These are phyloP conservation scores for Planococcus citri DNA, from an alignment of 1,140 invertebrate genomes.

Conservation along the genomic window DNA sequence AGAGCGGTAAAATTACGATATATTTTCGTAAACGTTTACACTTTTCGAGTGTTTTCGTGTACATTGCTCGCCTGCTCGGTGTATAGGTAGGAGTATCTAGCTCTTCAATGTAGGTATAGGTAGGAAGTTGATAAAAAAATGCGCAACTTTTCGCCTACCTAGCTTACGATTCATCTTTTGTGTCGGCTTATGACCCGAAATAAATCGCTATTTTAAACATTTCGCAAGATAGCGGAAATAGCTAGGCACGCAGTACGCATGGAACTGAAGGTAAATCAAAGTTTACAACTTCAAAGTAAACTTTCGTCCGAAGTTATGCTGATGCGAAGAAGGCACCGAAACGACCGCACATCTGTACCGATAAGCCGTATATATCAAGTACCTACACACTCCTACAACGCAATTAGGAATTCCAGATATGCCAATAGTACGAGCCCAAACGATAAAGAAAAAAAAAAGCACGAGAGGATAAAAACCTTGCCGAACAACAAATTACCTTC, in stretches of 20 bases:
- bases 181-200: background rate
- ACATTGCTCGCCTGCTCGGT: too few relatives aligned
- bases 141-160: background rate
- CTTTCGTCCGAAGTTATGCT: conserved; percentile 2
- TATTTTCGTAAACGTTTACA: too few relatives aligned
- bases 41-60: too few relatives aligned
- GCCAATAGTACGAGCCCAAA: background rate
- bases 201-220: background rate
- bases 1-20: too few relatives aligned
- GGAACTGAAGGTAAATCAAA: background rate
- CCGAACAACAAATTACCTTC: too few relatives aligned
- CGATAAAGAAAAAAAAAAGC: too few relatives aligned
- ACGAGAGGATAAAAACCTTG: too few relatives aligned
- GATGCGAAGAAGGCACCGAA: background rate
- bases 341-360: background rate
- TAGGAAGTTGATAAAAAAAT: too few relatives aligned
- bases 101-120: too few relatives aligned
- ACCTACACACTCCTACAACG: background rate
- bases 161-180: background rate
- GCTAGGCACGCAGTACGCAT: background rate
- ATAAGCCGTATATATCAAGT: conserved; percentile 1
- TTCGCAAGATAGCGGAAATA: background rate
- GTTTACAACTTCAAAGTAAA: background rate
- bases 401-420: background rate
- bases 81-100: too few relatives aligned